phyloP scores from a whole-genome alignment of 2,797 vertebrate species.

The Typhlichthys subterraneus region DNA sequence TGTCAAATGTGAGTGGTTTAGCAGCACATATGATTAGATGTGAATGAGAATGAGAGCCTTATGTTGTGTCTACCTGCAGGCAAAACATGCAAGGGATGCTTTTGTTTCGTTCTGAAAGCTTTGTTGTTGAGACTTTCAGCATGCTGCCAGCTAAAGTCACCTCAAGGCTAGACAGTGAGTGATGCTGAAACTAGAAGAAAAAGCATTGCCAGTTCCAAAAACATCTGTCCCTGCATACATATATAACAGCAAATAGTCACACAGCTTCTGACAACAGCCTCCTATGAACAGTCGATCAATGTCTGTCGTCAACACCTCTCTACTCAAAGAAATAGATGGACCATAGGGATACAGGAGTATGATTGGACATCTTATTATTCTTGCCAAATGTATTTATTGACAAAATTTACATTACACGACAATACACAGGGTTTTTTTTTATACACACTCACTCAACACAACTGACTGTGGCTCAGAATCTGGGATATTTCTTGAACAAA shows the following conservation, averaged over 20 bases:
- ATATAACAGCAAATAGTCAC: conserved; percentile 35
- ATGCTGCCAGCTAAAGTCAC: conserved; percentile 66
- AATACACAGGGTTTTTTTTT: conserved; percentile 45
- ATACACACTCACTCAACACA: conserved; percentile 31
- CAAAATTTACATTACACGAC: conserved; percentile 59
- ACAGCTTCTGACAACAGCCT: conserved; percentile 27
- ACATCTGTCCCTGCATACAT: conserved; percentile 2
- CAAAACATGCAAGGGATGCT: conserved; percentile 36
- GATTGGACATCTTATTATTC: conserved; percentile 45
- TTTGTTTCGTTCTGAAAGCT: neutral
- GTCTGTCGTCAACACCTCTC: conserved; percentile 1
- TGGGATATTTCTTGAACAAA: conserved; percentile 19
- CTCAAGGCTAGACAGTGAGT: conserved; percentile 47
- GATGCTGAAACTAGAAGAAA: conserved; percentile 46
- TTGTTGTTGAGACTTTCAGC: conserved; percentile 46
- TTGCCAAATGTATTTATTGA: conserved; percentile 76
- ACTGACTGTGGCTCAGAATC: conserved; percentile 10
- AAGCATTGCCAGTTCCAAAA: conserved; percentile 26
- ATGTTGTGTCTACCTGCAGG: conserved; percentile 3
- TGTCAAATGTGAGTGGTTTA: too few relatives aligned
- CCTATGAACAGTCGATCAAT: conserved; percentile 29
- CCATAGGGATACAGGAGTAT: conserved; percentile 21
- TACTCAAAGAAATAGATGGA: conserved; percentile 23
- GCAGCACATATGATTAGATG: too few relatives aligned
- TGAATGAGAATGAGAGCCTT: too few relatives aligned